Evolutionary conservation across 1,140 invertebrate species (phyloP).

Genomic region (Ephestia elutella): DNA sequence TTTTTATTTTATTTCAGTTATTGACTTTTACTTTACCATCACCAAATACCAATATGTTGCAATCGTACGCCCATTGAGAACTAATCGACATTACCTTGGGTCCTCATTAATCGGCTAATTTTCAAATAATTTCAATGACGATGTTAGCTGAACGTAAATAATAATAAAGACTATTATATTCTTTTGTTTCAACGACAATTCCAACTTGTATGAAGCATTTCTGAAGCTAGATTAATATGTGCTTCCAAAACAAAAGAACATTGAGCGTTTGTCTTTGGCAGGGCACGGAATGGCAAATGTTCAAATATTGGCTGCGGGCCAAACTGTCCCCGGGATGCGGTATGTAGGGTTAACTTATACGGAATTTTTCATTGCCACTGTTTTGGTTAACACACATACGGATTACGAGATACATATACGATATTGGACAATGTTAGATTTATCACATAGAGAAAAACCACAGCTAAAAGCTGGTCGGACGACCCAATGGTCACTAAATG

Average conservation of each 20-base stretch:
- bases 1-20: too few relatives aligned
- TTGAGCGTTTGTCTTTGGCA: constrained; percentile 26
- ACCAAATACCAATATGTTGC: too few relatives aligned
- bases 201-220: background rate
- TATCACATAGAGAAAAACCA: too few relatives aligned
- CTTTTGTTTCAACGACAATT: background rate
- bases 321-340: constrained; percentile 15
- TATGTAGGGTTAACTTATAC: constrained; percentile 24
- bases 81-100: background rate
- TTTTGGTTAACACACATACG: constrained; percentile 4
- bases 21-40: too few relatives aligned
- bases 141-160: too few relatives aligned
- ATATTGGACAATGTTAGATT: background rate
- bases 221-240: constrained; percentile 11
- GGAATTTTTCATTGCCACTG: constrained; percentile 10
- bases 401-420: background rate
- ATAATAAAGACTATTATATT: too few relatives aligned
- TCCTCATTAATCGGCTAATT: too few relatives aligned
- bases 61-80: background rate
- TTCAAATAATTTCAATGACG: too few relatives aligned
- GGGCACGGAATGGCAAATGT: constrained; percentile 24
- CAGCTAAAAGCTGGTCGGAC: too few relatives aligned
- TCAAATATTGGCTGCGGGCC: constrained; percentile 33
- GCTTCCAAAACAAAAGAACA: constrained; percentile 24
- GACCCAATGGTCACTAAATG: too few relatives aligned